Conservation (phyloP, 2,113 vertebrate genomes). For the Scomber japonicus region DNA sequence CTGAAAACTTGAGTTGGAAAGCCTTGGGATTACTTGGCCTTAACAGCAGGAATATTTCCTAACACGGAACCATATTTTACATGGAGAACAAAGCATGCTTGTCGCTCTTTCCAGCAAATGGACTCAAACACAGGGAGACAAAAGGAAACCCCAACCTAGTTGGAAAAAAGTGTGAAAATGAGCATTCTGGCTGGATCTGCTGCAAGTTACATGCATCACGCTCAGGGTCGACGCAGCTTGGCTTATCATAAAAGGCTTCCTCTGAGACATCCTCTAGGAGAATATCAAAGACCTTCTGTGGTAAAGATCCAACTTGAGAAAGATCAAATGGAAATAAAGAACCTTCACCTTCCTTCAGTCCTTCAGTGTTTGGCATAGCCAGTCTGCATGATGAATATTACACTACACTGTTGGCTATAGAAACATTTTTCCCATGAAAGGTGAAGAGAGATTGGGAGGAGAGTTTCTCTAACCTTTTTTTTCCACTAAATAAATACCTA, state of each 20-base stretch:
- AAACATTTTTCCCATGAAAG: slow-evolving; percentile 51
- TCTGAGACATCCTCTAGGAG: slow-evolving; percentile 68
- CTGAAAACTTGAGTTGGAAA: slow-evolving; percentile 2
- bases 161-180: slow-evolving; percentile 63
- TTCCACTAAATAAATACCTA: slow-evolving; percentile 6
- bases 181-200: slow-evolving; percentile 48
- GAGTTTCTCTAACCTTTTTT: slow-evolving; percentile 6
- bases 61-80: slow-evolving; percentile 20
- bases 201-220: slow-evolving; percentile 33
- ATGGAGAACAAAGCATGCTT: slow-evolving; percentile 55
- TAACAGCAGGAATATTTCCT: slow-evolving; percentile 30
- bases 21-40: slow-evolving; percentile 32
- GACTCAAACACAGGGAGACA: slow-evolving; percentile 45
- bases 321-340: slow-evolving; percentile 73
- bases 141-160: slow-evolving; percentile 56
- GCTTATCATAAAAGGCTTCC: slow-evolving; percentile 73
- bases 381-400: slow-evolving; percentile 39
- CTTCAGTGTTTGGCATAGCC: slow-evolving; percentile 45
- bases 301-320: slow-evolving; percentile 56
- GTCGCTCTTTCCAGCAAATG: slow-evolving; percentile 11
- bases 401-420: slow-evolving; percentile 35
- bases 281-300: slow-evolving; percentile 68
- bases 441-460: slow-evolving; percentile 29
- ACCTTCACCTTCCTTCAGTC: slow-evolving; percentile 56
- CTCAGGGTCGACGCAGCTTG: slow-evolving; percentile 61